These are phyloP conservation scores for Micrasema minimum DNA, from an alignment of 1,140 invertebrate genomes.

Conservation along the genomic window DNA sequence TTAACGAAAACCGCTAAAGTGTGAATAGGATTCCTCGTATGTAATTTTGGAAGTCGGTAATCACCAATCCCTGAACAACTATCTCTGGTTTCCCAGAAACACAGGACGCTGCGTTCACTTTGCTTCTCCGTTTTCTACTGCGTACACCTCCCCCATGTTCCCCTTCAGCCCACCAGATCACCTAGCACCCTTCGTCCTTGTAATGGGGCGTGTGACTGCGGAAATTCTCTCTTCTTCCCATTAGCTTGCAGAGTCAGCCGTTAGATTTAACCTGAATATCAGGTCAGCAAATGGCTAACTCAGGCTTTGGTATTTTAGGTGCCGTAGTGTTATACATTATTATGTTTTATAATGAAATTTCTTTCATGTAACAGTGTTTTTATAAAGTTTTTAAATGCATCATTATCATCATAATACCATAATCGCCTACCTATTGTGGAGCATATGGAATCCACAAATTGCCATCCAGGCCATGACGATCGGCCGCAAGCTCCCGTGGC, in stretches of 20 bases:
- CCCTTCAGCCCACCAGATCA: not conserved
- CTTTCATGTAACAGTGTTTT: too few species aligned
- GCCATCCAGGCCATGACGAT: too few species aligned
- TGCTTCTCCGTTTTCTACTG: not conserved
- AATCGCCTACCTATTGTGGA: too few species aligned
- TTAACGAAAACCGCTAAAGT: too few species aligned
- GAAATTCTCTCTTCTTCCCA: not conserved
- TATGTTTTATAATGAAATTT: too few species aligned
- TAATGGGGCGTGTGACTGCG: not conserved
- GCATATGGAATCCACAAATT: too few species aligned
- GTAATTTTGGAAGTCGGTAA: conserved; percentile 27
- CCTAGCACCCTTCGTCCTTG: too few species aligned
- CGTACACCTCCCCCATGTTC: not conserved
- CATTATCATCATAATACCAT: too few species aligned
- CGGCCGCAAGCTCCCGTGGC: too few species aligned
- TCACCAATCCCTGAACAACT: conserved; percentile 2
- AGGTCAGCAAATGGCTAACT: conserved; percentile 18
- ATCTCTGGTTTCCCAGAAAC: conserved; percentile 10
- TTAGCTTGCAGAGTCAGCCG: conserved; percentile 25
- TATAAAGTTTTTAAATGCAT: too few species aligned
- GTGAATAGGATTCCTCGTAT: not conserved
- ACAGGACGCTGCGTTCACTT: conserved; percentile 9
- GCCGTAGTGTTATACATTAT: too few species aligned
- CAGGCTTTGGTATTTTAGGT: too few species aligned
- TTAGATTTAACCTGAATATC: conserved; percentile 14